Percentiles rank a stretch among this genome's conserved stretches.
Conservation (phyloP, 2,113 vertebrate genomes). For the Bettongia penicillata region DNA sequence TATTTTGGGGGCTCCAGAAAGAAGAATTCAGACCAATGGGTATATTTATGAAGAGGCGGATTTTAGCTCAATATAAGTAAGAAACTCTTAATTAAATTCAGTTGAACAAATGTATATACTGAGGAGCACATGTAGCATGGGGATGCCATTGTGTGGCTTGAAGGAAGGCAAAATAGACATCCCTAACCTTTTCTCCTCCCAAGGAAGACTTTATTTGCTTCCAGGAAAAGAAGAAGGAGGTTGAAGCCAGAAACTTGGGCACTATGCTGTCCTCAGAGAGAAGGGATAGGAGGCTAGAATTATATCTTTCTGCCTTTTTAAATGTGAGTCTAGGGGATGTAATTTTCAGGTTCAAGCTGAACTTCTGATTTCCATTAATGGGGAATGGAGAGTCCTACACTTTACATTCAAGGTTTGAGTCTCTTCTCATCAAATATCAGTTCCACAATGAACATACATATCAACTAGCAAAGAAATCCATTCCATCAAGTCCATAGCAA, state of each 20-base stretch:
- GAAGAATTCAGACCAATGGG: no score
- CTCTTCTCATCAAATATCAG: not conserved
- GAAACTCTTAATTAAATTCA: not conserved
- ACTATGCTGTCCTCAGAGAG: not conserved
- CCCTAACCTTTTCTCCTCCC: not conserved
- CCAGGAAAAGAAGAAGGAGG: not conserved
- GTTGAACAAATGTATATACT: not conserved
- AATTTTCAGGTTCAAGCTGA: not conserved
- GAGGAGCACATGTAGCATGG: not conserved
- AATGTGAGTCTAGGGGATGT: not conserved
- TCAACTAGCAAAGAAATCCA: not conserved
- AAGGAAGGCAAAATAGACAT: not conserved
- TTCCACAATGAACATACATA: not conserved
- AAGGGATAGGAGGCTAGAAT: not conserved
- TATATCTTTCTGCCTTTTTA: not conserved
- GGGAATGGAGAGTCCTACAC: not conserved
- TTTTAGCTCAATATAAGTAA: not conserved
- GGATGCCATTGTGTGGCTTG: not conserved
- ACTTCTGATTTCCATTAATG: not conserved
- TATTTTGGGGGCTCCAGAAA: no score
- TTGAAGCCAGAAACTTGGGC: not conserved
- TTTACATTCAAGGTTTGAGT: not conserved
- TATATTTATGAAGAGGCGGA: not conserved
- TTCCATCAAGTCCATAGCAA: not conserved
- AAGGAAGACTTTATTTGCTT: not conserved